Conservation (phyloP, 2,888 invertebrate species). For the Heliconius erato region DNA sequence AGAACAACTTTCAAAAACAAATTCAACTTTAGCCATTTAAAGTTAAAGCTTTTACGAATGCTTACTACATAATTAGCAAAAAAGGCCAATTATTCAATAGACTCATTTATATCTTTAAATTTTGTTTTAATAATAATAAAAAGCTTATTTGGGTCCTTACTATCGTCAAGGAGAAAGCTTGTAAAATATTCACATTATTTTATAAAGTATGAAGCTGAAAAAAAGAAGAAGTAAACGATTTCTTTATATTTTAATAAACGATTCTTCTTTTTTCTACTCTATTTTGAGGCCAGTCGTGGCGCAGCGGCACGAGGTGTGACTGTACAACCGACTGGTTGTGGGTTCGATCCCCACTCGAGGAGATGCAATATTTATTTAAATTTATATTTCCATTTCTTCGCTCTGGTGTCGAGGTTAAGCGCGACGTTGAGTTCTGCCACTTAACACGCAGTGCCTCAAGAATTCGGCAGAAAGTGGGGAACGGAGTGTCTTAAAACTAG, state of each 20-base stretch:
- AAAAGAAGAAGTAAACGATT: not conserved
- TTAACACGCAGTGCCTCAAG: too few species aligned
- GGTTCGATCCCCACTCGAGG: too few species aligned
- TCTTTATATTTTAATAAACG: too few species aligned
- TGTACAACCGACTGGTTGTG: too few species aligned
- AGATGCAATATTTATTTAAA: too few species aligned
- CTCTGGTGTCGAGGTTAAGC: too few species aligned
- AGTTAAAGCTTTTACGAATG: constrained; percentile 33
- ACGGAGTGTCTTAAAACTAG: too few species aligned
- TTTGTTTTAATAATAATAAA: not conserved
- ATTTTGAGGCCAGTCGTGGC: too few species aligned
- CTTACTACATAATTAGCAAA: constrained; percentile 4
- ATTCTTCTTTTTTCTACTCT: not conserved
- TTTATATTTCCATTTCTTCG: too few species aligned
- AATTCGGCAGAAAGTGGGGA: too few species aligned
- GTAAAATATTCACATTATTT: not conserved
- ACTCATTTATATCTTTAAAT: not conserved
- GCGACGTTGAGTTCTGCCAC: too few species aligned
- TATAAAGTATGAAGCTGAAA: not conserved
- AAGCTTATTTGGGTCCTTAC: not conserved
- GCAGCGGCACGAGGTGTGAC: too few species aligned
- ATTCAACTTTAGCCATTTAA: constrained; percentile 49
- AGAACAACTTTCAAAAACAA: constrained; percentile 27
- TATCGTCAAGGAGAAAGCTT: not conserved
- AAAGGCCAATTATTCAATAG: not conserved